Percentiles rank a stretch among this genome's conserved stretches.
Evolutionary conservation across 2,797 vertebrate genomes (phyloP).

Genomic region (Babyrousa celebensis): DNA sequence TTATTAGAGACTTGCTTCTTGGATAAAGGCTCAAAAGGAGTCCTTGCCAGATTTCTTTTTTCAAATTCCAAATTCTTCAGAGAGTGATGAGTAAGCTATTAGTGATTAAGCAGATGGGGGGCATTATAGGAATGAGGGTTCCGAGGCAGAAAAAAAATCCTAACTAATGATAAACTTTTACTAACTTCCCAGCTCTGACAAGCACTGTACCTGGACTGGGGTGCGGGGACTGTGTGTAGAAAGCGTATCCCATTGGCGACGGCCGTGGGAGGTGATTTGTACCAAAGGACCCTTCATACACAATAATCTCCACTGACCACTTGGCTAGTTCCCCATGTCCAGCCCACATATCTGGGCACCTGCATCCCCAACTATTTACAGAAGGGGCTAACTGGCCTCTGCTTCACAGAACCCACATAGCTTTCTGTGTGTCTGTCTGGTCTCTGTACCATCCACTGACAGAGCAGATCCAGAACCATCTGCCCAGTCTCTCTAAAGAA

Average conservation of each 20-base stretch:
- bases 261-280: neutral
- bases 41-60: neutral
- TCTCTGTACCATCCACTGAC: slow-evolving; percentile 30
- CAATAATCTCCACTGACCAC: neutral
- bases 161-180: neutral
- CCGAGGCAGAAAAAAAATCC: neutral
- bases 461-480: neutral
- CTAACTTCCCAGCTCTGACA: neutral
- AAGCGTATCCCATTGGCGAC: neutral
- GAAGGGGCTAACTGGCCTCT: neutral
- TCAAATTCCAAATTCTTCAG: slow-evolving; percentile 17
- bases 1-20: neutral
- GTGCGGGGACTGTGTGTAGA: neutral
- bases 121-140: neutral
- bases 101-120: neutral
- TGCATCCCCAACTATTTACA: neutral
- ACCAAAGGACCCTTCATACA: neutral
- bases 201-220: neutral
- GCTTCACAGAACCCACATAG: neutral
- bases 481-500: slow-evolving; percentile 31
- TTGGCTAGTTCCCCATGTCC: neutral
- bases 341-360: neutral
- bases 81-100: neutral
- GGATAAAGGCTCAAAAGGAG: neutral
- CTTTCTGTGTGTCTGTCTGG: neutral